These are phyloP conservation scores for Sinocyclocheilus anophthalmus DNA, from an alignment of 2,113 vertebrate genomes.

Conservation along the genomic window DNA sequence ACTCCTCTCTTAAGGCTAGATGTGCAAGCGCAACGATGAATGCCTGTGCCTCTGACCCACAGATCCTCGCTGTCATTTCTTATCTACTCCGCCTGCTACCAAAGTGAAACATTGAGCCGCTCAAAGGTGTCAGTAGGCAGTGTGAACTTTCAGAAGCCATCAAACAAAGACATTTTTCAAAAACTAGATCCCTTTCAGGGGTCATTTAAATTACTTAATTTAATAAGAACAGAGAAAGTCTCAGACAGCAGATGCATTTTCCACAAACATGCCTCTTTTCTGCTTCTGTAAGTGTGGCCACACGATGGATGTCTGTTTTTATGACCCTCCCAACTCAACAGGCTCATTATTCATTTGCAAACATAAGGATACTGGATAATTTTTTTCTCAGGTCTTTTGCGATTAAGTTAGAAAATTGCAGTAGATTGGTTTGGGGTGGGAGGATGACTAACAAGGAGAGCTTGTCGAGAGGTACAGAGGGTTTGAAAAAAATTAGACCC, in stretches of 20 bases:
- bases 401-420: not conserved
- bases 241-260: slow-evolving; percentile 62
- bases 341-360: slow-evolving; percentile 22
- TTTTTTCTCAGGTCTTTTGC: not conserved
- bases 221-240: not conserved
- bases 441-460: not conserved
- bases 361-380: not conserved
- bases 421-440: not conserved
- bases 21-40: slow-evolving; percentile 37
- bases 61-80: slow-evolving; percentile 35
- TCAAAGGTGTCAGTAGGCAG: not conserved
- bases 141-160: not conserved
- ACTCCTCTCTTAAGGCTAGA: slow-evolving; percentile 24
- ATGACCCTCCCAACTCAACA: slow-evolving; percentile 64
- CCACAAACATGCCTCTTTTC: slow-evolving; percentile 57
- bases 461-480: not conserved
- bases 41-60: slow-evolving; percentile 44
- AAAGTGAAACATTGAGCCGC: slow-evolving; percentile 5
- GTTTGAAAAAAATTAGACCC: not conserved
- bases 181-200: not conserved
- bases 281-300: slow-evolving; percentile 47
- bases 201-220: slow-evolving; percentile 4
- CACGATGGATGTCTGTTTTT: slow-evolving; percentile 70
- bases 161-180: not conserved
- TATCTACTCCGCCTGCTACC: slow-evolving; percentile 22